Conservation (phyloP, 2,113 vertebrate genomes). For the Nesogale talazaci region DNA sequence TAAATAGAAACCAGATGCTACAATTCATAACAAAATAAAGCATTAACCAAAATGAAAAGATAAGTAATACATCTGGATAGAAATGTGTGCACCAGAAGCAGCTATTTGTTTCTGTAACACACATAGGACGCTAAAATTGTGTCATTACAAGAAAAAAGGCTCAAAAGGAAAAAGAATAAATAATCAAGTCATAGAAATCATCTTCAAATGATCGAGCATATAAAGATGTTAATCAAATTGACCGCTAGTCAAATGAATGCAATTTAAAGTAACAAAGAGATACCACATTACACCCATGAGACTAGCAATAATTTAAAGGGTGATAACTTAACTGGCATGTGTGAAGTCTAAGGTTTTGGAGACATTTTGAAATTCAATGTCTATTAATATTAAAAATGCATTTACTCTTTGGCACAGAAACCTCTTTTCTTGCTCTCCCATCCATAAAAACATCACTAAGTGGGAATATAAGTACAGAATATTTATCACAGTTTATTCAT, state of each 20-base stretch:
- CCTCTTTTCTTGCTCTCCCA: not conserved
- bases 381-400: slow-evolving; percentile 51
- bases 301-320: slow-evolving; percentile 18
- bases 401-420: slow-evolving; percentile 31
- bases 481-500: not conserved
- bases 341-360: slow-evolving; percentile 53
- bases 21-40: slow-evolving; percentile 54
- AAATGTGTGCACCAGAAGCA: not conserved
- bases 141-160: not conserved
- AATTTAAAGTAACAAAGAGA: slow-evolving; percentile 32
- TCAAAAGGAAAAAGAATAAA: not conserved
- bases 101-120: not conserved
- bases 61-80: not conserved
- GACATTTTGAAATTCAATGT: not conserved
- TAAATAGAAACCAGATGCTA: not conserved
- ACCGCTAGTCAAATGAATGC: slow-evolving; percentile 49
- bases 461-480: not conserved
- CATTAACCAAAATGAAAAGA: slow-evolving; percentile 33
- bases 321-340: slow-evolving; percentile 31
- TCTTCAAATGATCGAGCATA: slow-evolving; percentile 42
- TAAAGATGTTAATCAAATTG: slow-evolving; percentile 45
- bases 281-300: not conserved
- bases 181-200: slow-evolving; percentile 25
- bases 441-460: not conserved
- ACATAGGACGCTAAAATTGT: not conserved